Evolutionary conservation across 1,140 invertebrate species (phyloP), one percentile per base, ranked within the genome.

Genomic region (Cryptotermes secundus): DNA sequence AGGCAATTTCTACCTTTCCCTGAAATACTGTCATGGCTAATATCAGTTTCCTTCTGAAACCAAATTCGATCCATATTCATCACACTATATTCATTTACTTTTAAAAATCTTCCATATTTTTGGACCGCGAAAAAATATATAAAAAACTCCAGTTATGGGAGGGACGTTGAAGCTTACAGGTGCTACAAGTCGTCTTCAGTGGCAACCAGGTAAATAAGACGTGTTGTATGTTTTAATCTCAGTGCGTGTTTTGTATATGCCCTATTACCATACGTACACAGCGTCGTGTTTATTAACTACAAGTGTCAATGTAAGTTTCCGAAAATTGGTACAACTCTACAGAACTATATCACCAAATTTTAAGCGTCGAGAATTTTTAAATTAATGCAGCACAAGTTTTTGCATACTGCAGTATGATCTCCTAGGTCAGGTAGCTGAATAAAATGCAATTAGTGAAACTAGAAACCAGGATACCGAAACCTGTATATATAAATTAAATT

Each of bases 121-220:
- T 6, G 59, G 59, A 72, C 7, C 59, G 59, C 59, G 59, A n/a
- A 72, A 72, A 72, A 4, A n/a, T n/a, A n/a, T 7, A 6, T 72
- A 72, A 72, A 72, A 72, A 72, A 72, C 59, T n/a, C 31, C 59
- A 72, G 14, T 31, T 72, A 72, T 72, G 59, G 59, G 59, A 72
- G 59, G 59, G 59, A 72, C 59, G 59, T 26, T n/a, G 45, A 49
- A 49, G 45, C 16, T 14, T 31, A 72, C 26, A 72, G 59, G 59
- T 31, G 59, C 59, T 72, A 31, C n/a, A 26, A 31, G 59, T 72
- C 26, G 59, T n/a, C 59, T 72, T 7, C 59, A 72, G 59, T 72
- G 59, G 59, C 26, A 72, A 72, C 59, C 59, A 72, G 59, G 59
- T 72, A 72, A 72, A 72, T 72, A 72, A 31, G 1, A 59, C 19